A percentile compares a stretch with the other conserved stretches of the same genome.
Conservation (phyloP, 2,797 vertebrate species). For the Eleutherodactylus coqui region DNA sequence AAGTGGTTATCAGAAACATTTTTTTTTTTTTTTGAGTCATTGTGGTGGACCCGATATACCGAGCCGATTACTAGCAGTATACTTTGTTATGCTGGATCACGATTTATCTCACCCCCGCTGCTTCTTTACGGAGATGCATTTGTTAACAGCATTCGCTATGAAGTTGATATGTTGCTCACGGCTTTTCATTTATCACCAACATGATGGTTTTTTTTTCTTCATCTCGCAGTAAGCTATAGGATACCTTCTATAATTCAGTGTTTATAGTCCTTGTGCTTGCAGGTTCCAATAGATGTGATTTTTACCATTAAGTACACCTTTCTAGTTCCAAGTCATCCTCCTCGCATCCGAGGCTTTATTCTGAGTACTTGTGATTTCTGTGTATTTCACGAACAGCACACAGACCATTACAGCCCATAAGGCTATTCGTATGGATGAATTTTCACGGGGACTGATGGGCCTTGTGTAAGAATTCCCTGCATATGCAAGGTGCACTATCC, state of each 20-base stretch:
- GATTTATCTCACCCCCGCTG: not conserved
- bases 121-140: not conserved
- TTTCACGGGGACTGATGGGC: too few species aligned
- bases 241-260: conserved; percentile 22
- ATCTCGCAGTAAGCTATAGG: conserved; percentile 13
- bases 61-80: too few species aligned
- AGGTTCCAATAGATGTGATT: conserved; percentile 33
- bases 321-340: not conserved
- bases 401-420: too few species aligned
- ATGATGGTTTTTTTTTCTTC: not conserved
- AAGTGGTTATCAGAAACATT: too few species aligned
- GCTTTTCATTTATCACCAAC: conserved; percentile 29
- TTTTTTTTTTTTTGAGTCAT: too few species aligned
- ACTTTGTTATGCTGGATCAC: not conserved
- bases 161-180: conserved; percentile 24
- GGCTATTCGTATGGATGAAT: too few species aligned
- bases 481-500: too few species aligned
- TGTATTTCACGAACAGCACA: too few species aligned
- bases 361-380: too few species aligned
- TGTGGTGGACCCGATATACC: too few species aligned
- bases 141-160: not conserved
- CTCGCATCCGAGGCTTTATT: too few species aligned
- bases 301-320: not conserved
- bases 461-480: too few species aligned
- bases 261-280: conserved; percentile 4